Evolutionary conservation across 2,113 vertebrate species (phyloP).

Genomic region (Antigone vipio): DNA sequence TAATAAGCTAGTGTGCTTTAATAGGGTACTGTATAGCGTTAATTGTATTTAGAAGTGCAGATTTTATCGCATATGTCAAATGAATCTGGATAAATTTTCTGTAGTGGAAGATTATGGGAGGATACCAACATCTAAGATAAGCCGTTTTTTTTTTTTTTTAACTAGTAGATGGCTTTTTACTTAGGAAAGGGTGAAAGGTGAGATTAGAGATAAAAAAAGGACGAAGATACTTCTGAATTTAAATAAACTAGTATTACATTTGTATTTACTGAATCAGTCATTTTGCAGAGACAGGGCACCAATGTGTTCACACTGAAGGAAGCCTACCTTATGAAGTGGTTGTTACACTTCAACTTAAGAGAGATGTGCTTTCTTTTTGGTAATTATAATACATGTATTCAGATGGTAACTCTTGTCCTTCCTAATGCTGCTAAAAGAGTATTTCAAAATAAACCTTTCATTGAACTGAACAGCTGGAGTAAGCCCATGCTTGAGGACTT

Average conservation of each 20-base stretch:
- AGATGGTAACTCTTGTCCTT: not conserved
- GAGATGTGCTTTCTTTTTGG: not conserved
- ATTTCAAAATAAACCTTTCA: not conserved
- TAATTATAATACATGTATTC: not conserved
- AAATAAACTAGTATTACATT: not conserved
- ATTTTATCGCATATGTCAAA: slow-evolving; percentile 48
- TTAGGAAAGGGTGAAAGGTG: slow-evolving; percentile 30
- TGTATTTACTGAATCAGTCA: not conserved
- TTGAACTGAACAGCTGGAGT: not conserved
- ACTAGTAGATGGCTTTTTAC: not conserved
- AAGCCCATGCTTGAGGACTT: not conserved
- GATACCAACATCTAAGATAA: slow-evolving; percentile 19
- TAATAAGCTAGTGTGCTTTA: slow-evolving; percentile 40
- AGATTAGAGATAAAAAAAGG: not conserved
- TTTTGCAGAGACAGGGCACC: not conserved
- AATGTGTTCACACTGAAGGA: not conserved
- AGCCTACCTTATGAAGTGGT: not conserved
- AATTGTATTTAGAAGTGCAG: slow-evolving; percentile 46
- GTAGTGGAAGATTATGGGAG: slow-evolving; percentile 39
- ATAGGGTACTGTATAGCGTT: not conserved
- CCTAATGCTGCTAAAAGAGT: not conserved
- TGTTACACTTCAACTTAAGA: not conserved
- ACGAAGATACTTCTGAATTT: not conserved
- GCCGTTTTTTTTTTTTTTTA: slow-evolving; percentile 2
- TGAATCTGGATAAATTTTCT: slow-evolving; percentile 50